phyloP scores from a whole-genome alignment of 1,140 invertebrate genomes.

The Drosophila jambulina region DNA sequence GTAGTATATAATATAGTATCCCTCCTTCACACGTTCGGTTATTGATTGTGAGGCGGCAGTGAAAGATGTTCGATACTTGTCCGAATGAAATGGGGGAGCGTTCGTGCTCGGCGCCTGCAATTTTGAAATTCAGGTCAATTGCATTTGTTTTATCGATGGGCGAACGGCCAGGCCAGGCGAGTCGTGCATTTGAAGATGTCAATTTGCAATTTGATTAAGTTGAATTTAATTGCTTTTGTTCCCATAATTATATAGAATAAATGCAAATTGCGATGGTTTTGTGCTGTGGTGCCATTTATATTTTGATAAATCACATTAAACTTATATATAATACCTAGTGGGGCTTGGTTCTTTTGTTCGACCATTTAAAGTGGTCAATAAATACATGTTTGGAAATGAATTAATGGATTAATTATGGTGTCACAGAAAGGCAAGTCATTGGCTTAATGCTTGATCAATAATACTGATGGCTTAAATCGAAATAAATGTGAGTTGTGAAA shows the following conservation, averaged over 20 bases:
- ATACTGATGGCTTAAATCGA: slow-evolving; percentile 6
- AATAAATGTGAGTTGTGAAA: slow-evolving; percentile 10
- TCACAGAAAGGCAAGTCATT: slow-evolving; percentile 23
- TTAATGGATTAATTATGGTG: slow-evolving; percentile 50
- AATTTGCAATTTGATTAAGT: slow-evolving; percentile 79
- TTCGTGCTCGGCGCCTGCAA: slow-evolving; percentile 43
- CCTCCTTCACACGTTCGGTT: slow-evolving; percentile 46
- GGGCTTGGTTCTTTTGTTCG: slow-evolving; percentile 7
- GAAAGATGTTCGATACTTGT: slow-evolving; percentile 48
- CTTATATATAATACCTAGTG: slow-evolving; percentile 33
- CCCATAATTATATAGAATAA: slow-evolving; percentile 65
- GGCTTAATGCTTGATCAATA: slow-evolving; percentile 14
- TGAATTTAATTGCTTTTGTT: slow-evolving; percentile 78
- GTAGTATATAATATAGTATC: neutral
- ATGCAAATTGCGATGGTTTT: slow-evolving; percentile 68
- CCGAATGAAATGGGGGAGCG: slow-evolving; percentile 5
- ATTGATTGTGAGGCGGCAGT: slow-evolving; percentile 42
- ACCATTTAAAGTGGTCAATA: slow-evolving; percentile 40
- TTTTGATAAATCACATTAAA: slow-evolving; percentile 68
- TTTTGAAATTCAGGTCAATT: slow-evolving; percentile 68
- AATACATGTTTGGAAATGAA: slow-evolving; percentile 32
- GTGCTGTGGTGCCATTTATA: slow-evolving; percentile 53
- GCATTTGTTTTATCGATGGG: slow-evolving; percentile 37
- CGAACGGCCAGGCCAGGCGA: neutral
- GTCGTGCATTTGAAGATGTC: slow-evolving; percentile 71